phyloP scores from a whole-genome alignment of 2,888 invertebrate species.

The Cabera pusaria region DNA sequence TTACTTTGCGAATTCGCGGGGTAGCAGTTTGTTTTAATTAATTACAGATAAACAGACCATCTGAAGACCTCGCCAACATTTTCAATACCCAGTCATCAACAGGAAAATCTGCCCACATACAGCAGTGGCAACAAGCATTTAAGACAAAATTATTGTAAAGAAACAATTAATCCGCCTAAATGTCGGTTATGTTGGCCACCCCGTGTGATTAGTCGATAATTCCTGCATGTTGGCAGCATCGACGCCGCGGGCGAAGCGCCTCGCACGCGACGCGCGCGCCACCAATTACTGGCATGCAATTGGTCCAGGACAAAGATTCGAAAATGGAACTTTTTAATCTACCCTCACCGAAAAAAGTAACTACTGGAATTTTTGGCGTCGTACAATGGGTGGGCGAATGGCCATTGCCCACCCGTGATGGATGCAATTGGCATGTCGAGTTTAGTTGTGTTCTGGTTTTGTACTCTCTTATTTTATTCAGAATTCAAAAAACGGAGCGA shows the following conservation, averaged over 20 bases:
- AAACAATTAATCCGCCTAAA: constrained; percentile 58
- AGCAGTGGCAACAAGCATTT: constrained; percentile 48
- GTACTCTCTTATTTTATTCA: too few species aligned
- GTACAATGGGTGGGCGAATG: constrained; percentile 9
- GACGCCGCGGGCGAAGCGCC: constrained; percentile 47
- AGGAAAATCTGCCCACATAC: constrained; percentile 25
- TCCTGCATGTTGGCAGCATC: constrained; percentile 56
- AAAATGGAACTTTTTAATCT: constrained; percentile 18
- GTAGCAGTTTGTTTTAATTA: too few species aligned
- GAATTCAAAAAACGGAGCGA: too few species aligned
- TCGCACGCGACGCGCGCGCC: constrained; percentile 63
- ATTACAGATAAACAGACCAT: too few species aligned
- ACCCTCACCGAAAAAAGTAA: constrained; percentile 17
- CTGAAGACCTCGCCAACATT: too few species aligned
- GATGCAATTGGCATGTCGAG: neutral
- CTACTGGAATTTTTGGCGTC: neutral
- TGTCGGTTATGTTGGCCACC: constrained; percentile 54
- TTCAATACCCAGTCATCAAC: too few species aligned
- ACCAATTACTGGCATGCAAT: constrained; percentile 60
- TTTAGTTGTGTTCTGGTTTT: too few species aligned
- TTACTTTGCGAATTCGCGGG: too few species aligned
- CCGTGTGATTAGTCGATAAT: constrained; percentile 68
- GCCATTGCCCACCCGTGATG: constrained; percentile 1
- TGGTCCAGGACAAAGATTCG: constrained; percentile 34
- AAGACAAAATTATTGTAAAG: constrained; percentile 63